Conservation (phyloP, 2,113 vertebrate species). For the Neogobius melanostomus region DNA sequence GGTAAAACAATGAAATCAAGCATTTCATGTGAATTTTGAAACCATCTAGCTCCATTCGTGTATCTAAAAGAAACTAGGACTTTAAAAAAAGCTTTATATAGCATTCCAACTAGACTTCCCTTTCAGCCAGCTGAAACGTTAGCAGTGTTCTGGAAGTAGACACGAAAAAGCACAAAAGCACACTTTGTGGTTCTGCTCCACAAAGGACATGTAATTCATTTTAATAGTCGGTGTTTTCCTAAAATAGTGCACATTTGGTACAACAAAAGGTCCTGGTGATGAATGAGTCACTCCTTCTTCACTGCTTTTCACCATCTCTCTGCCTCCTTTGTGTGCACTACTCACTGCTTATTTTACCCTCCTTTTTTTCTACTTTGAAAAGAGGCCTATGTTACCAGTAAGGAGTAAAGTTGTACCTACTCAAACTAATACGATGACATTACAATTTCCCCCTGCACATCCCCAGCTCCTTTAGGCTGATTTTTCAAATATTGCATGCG, state of each 20-base stretch:
- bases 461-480: too few species aligned
- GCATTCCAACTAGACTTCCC: neutral
- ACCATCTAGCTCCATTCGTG: too few species aligned
- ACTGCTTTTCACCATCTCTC: neutral
- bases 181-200: neutral
- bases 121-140: neutral
- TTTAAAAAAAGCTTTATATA: too few species aligned
- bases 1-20: too few species aligned
- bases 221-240: neutral
- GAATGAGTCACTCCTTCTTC: neutral
- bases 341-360: neutral
- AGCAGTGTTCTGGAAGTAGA: neutral
- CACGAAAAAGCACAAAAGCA: neutral
- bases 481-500: too few species aligned
- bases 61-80: too few species aligned
- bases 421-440: too few species aligned
- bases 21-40: too few species aligned
- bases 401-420: too few species aligned
- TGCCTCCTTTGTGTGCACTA: neutral
- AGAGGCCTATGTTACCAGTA: neutral
- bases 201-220: constrained; percentile 3
- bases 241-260: constrained; percentile 3
- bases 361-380: neutral
- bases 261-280: neutral
- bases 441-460: too few species aligned